A percentile compares a stretch with the other conserved stretches of the same genome.
These are phyloP conservation scores for Neofelis nebulosa DNA, from an alignment of 2,113 vertebrate species.

Conservation along the genomic window DNA sequence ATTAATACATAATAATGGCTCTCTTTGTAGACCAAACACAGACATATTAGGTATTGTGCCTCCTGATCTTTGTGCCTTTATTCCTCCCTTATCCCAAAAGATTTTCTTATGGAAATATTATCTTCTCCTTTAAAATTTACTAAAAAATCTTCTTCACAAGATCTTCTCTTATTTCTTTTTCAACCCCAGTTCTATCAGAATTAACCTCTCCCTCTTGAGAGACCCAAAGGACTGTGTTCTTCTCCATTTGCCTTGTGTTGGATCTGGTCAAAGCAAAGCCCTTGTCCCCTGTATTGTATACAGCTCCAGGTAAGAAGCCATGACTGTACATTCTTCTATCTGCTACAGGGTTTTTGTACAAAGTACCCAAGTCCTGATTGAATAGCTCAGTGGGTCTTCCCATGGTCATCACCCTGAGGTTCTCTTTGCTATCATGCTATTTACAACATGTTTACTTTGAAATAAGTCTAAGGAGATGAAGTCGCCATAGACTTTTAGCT, in stretches of 20 bases:
- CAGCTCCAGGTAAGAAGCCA: background rate
- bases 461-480: background rate
- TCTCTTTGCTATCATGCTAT: background rate
- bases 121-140: background rate
- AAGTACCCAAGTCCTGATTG: background rate
- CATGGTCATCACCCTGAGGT: background rate
- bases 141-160: background rate
- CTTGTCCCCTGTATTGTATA: background rate
- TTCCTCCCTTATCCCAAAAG: background rate
- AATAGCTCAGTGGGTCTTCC: background rate
- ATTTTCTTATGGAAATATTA: conserved; percentile 14
- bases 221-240: background rate
- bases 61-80: background rate
- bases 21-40: background rate
- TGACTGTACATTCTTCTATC: background rate
- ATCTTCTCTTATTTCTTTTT: background rate
- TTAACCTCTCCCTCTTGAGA: background rate
- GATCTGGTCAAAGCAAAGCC: background rate
- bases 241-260: background rate
- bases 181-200: background rate
- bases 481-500: background rate
- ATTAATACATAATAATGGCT: background rate
- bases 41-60: too few species aligned
- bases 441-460: background rate
- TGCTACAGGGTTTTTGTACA: background rate